Evolutionary conservation across 2,113 vertebrate species (phyloP), one percentile per base, ranked within the genome.

Genomic region (Uria lomvia): DNA sequence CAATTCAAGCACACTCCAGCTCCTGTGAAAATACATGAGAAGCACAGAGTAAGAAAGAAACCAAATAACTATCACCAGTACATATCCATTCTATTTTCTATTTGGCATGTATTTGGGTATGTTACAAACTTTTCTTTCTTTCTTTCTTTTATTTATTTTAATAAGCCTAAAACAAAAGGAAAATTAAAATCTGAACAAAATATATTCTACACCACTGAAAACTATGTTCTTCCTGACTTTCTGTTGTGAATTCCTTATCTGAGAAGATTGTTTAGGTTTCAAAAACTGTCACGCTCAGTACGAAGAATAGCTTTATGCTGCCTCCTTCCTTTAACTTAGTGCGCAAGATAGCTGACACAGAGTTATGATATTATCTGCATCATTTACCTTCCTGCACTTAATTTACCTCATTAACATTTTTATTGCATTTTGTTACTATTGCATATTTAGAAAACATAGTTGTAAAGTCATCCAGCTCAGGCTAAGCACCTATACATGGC

Each of bases 221-320:
- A 96, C 88, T 91, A 52, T 82, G 91, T 97, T 93, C 78, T 91
- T 88, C 84, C 88, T 93, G 68, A 85, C 49, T 96, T 97, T 86
- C 34, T 83, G 6, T 45, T 94, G 91, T 92, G 95, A 97, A 97
- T 98, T 96, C 77, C 96, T 98, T 97, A 92, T 78, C 67, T 79
- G 40, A 79, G 68, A 86, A 92, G 68, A 79, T 66, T 60, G 38
- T 96, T 98, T 78, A 82, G 60, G 66, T 94, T 97, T 92, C 56
- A 71, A 60, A 91, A 97, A 21, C 74, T 80, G 70, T 76, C 50
- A 65, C 2, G 9, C 73, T 86, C 49, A 1, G 30, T 58, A 32
- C 29, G 90, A 75, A 75, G 65, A 78, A 38, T 17, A 87, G 19
- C 15, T 82, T 82, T 26, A 36, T 1, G 0, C 77, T 12, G 4